phyloP scores from a whole-genome alignment of 2,888 invertebrate species.

The Cephonodes hylas region DNA sequence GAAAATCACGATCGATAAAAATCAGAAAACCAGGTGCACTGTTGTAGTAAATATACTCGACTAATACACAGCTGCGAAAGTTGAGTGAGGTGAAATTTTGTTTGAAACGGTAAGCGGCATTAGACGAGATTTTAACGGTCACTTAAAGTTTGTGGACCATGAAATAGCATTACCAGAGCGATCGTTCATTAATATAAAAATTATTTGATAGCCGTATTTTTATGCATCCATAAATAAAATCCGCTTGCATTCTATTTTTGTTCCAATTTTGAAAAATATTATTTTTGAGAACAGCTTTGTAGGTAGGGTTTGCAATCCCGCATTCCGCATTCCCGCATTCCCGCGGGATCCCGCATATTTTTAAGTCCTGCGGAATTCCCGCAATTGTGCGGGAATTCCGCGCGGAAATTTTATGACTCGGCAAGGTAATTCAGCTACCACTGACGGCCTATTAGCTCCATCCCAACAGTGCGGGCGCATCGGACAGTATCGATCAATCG shows the following conservation, averaged over 20 bases:
- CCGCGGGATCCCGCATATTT: no score
- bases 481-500: no score
- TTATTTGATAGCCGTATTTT: conserved; percentile 12
- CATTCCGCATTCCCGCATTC: no score
- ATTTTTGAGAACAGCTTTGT: no score
- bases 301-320: no score
- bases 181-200: conserved; percentile 40
- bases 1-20: conserved; percentile 59
- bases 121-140: conserved; percentile 49
- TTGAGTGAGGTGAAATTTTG: conserved; percentile 36
- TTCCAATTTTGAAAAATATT: neutral
- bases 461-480: no score
- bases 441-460: no score
- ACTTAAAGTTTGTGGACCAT: conserved; percentile 48
- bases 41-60: neutral
- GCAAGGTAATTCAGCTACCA: no score
- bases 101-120: conserved; percentile 35
- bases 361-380: no score
- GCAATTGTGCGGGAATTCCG: no score
- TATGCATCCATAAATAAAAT: neutral
- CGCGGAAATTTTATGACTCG: no score
- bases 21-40: conserved; percentile 41
- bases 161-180: conserved; percentile 45
- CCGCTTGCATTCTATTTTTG: neutral
- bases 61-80: neutral